Conservation (phyloP, 1,140 invertebrate species). For the Drosophila dunni region DNA sequence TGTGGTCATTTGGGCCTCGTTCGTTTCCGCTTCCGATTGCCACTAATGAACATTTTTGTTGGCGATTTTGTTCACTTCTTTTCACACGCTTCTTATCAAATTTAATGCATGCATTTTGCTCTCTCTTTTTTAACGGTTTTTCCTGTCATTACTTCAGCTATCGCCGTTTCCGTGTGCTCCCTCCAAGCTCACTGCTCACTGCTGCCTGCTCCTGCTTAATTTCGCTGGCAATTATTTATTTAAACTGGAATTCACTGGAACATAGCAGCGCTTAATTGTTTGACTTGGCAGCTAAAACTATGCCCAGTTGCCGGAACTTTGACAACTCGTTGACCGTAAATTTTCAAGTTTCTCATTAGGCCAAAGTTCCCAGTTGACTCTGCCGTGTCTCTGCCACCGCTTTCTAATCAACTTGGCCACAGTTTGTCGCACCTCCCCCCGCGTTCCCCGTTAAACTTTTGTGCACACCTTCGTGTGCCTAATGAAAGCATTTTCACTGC, state of each 20-base stretch:
- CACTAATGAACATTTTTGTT: constrained; percentile 75
- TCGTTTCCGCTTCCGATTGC: constrained; percentile 66
- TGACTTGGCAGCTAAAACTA: constrained; percentile 75
- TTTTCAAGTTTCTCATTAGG: constrained; percentile 83
- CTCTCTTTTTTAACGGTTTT: constrained; percentile 58
- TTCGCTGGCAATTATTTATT: constrained; percentile 82
- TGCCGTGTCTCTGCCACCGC: constrained; percentile 36
- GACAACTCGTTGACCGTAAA: constrained; percentile 82
- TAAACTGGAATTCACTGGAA: constrained; percentile 72
- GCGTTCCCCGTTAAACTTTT: constrained; percentile 54
- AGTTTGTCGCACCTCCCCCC: constrained; percentile 62
- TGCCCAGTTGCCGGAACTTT: constrained; percentile 63
- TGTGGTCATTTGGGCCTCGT: constrained; percentile 46
- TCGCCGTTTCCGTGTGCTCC: constrained; percentile 55
- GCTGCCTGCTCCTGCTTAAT: constrained; percentile 56
- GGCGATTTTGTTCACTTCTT: constrained; percentile 8
- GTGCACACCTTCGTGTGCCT: constrained; percentile 51
- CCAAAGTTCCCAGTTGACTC: constrained; percentile 48
- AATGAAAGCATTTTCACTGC: constrained; percentile 79
- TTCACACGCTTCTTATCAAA: constrained; percentile 56
- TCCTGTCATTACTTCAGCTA: constrained; percentile 77
- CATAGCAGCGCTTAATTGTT: constrained; percentile 72
- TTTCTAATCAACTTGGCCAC: constrained; percentile 82
- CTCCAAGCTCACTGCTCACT: no score
- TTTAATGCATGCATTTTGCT: constrained; percentile 75